These are phyloP conservation scores for Acanthornis magna DNA, from an alignment of 2,797 vertebrate species.

Conservation along the genomic window DNA sequence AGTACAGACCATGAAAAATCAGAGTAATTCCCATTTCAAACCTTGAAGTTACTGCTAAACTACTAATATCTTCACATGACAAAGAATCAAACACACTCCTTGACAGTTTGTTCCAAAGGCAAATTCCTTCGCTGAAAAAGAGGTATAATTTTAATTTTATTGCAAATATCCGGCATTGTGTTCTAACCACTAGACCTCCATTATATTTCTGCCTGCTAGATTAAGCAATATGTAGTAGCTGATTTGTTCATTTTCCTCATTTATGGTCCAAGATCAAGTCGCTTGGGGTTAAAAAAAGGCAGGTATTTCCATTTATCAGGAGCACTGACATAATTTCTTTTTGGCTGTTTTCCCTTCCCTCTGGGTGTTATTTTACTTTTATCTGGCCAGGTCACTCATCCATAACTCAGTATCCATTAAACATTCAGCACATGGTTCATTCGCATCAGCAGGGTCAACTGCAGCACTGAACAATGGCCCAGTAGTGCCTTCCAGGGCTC, in stretches of 20 bases:
- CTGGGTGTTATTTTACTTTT: neutral
- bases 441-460: neutral
- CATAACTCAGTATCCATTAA: neutral
- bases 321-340: neutral
- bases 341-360: neutral
- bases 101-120: neutral
- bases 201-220: neutral
- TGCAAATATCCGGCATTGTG: neutral
- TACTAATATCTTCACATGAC: neutral
- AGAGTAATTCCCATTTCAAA: neutral
- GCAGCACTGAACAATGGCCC: neutral
- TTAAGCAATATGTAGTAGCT: neutral
- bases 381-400: neutral
- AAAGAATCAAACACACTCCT: neutral
- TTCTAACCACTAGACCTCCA: neutral
- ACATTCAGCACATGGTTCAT: neutral
- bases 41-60: neutral
- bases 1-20: neutral
- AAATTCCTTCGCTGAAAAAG: neutral
- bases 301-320: neutral
- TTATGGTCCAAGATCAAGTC: neutral
- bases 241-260: neutral
- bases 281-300: neutral
- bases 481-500: neutral
- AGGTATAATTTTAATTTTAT: neutral